Base-by-base conservation (phyloP, 37 sponge, comb jelly and placozoan species). In the Hexactinellida sp. region DNA sequence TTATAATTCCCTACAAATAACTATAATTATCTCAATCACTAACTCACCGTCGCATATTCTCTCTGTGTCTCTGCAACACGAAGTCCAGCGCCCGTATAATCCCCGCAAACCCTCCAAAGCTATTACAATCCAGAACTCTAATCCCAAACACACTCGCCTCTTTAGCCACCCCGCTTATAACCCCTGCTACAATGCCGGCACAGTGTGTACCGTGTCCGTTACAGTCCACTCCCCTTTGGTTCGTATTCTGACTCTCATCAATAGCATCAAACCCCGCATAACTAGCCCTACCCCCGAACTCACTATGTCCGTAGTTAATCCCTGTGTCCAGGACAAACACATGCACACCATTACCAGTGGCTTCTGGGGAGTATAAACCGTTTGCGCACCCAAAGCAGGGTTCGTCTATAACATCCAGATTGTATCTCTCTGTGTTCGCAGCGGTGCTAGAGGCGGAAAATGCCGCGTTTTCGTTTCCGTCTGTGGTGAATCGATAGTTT, bases 251-350 rank as follows among this genome's bases (percentile, higher is more conserved):
- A 28, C 3, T 7, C 5, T 63, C 76, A 63, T 63, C 76, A 25
- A 82, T 36, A 36, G 71, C 54, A 38, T 86, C 87, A 36, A 39
- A 86, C 0, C 87, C 87, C 0, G 82, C 87, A 38, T 38, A 86
- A 19, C 37, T 0, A 25, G 87, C 87, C 36, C 87, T 86, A 23
- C 34, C 34, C 3, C 30, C 30, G 35, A 86, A 86, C 38, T 71
- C 87, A 10, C 1, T 37, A 55, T 86, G 87, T 37, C n/a, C 28
- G 51, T 82, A 86, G 16, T 47, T 37, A 37, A 86, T 86, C 7
- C 87, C 87, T 0, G 87, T 38, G 36, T 86, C 87, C 28, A 86
- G 51, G 1, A 86, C 23, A 36, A 63, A 86, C 24, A 86, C 36
- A 37, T 86, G 82, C 38, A 71, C 82, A 21, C 82, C 87, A 32